Conservation (phyloP, 1,140 invertebrate species). For the Ceratosolen solmsi region DNA sequence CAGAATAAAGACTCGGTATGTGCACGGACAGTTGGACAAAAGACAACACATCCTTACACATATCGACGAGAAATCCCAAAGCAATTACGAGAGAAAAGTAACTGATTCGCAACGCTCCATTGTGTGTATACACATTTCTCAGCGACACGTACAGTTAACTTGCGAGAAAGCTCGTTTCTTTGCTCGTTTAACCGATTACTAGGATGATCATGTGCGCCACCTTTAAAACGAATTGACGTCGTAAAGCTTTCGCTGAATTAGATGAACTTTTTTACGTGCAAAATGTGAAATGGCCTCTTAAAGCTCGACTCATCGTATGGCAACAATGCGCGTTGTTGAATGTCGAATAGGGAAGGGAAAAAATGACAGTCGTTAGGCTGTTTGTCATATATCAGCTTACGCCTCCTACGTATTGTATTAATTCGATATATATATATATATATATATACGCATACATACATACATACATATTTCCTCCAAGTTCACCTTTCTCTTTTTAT, state of each 20-base stretch:
- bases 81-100: not conserved
- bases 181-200: not conserved
- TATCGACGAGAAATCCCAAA: not conserved
- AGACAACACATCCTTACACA: not conserved
- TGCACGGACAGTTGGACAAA: too few species aligned
- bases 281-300: conserved; percentile 44
- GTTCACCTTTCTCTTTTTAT: not conserved
- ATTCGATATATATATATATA: too few species aligned
- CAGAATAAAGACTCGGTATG: not conserved
- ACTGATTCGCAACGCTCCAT: not conserved
- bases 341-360: not conserved
- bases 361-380: not conserved
- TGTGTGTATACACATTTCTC: not conserved
- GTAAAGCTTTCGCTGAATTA: conserved; percentile 40
- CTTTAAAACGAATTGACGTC: conserved; percentile 24
- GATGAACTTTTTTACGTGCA: conserved; percentile 40
- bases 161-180: not conserved
- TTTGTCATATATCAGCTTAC: not conserved
- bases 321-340: not conserved
- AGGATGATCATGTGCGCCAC: not conserved
- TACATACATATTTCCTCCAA: not conserved
- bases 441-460: too few species aligned
- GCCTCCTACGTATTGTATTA: not conserved
- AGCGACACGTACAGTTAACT: not conserved
- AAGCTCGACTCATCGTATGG: conserved; percentile 12